These are phyloP conservation scores for Aplidium turbinatum DNA, from an alignment of 23 tunicate genomes.

Conservation along the genomic window DNA sequence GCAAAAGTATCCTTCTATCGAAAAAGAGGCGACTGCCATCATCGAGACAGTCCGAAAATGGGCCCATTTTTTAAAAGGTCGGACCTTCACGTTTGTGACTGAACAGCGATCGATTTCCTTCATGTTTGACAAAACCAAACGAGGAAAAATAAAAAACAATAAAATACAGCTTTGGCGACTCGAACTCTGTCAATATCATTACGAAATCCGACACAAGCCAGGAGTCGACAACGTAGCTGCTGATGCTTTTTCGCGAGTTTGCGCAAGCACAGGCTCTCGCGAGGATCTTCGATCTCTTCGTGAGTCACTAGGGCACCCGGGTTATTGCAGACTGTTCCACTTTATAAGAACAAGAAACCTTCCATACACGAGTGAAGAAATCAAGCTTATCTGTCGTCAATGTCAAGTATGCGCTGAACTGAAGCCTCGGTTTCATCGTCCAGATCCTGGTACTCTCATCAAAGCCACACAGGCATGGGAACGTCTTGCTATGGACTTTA, in stretches of 20 bases:
- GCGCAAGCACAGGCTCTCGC: neutral
- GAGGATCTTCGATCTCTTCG: neutral
- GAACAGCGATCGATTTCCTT: constrained; percentile 32
- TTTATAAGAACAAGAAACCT: constrained; percentile 4
- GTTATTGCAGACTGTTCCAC: neutral
- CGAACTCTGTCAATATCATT: constrained; percentile 20
- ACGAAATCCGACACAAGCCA: constrained; percentile 16
- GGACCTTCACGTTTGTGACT: constrained; percentile 10
- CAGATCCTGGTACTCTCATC: neutral
- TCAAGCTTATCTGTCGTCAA: neutral
- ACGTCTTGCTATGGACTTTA: constrained; percentile 8
- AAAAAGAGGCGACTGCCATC: constrained; percentile 41
- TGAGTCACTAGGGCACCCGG: constrained; percentile 8
- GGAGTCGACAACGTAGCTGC: no score
- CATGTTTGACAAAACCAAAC: constrained; percentile 14
- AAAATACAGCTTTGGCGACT: constrained; percentile 36
- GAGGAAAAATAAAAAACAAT: constrained; percentile 25
- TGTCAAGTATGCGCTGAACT: constrained; percentile 16
- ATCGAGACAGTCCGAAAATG: constrained; percentile 37
- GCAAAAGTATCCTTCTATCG: constrained; percentile 1
- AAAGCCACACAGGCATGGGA: neutral
- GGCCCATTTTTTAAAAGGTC: constrained; percentile 1
- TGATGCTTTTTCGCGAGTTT: no score
- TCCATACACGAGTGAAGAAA: constrained; percentile 10
- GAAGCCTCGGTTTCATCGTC: constrained; percentile 4